These are phyloP conservation scores for Euclidia mi DNA, from an alignment of 2,888 invertebrate species.

Conservation along the genomic window DNA sequence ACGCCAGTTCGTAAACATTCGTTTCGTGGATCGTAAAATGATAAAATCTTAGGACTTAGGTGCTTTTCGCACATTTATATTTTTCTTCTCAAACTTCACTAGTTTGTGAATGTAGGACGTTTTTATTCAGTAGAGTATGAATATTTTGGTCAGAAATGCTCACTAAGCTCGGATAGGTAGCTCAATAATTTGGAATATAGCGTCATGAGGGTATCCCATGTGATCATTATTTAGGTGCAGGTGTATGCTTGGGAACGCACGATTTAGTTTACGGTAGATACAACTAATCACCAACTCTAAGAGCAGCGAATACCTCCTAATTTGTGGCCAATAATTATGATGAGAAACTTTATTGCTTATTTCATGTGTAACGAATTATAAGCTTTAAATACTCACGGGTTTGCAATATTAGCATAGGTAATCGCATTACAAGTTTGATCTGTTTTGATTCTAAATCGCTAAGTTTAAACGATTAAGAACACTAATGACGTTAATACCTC, in stretches of 20 bases:
- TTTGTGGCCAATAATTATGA: too few relatives aligned
- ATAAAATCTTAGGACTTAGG: constrained; percentile 10
- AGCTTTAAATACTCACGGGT: too few relatives aligned
- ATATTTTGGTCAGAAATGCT: not conserved
- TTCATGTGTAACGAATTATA: too few relatives aligned
- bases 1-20: constrained; percentile 25
- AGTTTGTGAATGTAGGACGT: not conserved
- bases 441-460: constrained; percentile 1
- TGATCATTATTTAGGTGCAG: constrained; percentile 11
- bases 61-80: not conserved
- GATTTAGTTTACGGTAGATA: not conserved
- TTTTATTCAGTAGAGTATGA: constrained; percentile 9
- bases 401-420: too few relatives aligned
- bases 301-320: too few relatives aligned
- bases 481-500: constrained; percentile 3
- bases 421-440: not conserved
- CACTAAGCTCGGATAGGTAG: not conserved
- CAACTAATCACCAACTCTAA: constrained; percentile 2
- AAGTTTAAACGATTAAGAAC: not conserved
- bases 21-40: constrained; percentile 8
- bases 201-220: not conserved
- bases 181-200: not conserved
- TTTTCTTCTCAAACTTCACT: too few relatives aligned
- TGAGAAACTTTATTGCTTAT: too few relatives aligned
- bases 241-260: not conserved